These are phyloP conservation scores for Neoarius graeffei DNA, from an alignment of 2,113 vertebrate genomes.

Conservation along the genomic window DNA sequence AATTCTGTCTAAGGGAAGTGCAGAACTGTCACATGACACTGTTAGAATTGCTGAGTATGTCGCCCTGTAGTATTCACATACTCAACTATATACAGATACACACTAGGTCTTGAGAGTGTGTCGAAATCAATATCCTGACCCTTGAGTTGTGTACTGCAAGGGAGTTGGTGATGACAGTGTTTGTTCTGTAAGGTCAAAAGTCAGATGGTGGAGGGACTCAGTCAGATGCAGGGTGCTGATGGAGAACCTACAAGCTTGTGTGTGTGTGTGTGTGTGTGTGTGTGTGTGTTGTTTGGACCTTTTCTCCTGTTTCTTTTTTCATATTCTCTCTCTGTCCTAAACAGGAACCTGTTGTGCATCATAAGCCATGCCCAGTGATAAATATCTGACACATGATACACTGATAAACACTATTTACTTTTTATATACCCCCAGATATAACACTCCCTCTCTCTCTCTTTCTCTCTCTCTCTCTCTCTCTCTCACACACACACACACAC, in stretches of 20 bases:
- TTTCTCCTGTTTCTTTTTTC: background rate
- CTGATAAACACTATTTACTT: conserved; percentile 20
- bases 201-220: conserved; percentile 54
- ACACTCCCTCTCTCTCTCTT: no score
- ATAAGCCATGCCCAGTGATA: background rate
- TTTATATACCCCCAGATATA: background rate
- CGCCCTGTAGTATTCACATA: conserved; percentile 9
- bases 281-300: conserved; percentile 32
- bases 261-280: conserved; percentile 36
- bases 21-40: conserved; percentile 22
- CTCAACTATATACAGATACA: conserved; percentile 20
- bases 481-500: conserved; percentile 4
- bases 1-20: background rate
- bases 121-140: conserved; percentile 55
- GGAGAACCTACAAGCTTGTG: conserved; percentile 60
- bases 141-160: conserved; percentile 64
- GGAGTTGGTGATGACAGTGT: conserved; percentile 70
- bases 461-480: no score
- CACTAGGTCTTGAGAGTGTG: conserved; percentile 36
- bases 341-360: conserved; percentile 18
- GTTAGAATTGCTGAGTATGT: conserved; percentile 30
- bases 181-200: conserved; percentile 72
- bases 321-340: background rate
- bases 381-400: conserved; percentile 32
- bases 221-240: conserved; percentile 55